Evolutionary conservation across 2,888 invertebrate genomes (phyloP).

Genomic region (Dermolepida albohirtum): DNA sequence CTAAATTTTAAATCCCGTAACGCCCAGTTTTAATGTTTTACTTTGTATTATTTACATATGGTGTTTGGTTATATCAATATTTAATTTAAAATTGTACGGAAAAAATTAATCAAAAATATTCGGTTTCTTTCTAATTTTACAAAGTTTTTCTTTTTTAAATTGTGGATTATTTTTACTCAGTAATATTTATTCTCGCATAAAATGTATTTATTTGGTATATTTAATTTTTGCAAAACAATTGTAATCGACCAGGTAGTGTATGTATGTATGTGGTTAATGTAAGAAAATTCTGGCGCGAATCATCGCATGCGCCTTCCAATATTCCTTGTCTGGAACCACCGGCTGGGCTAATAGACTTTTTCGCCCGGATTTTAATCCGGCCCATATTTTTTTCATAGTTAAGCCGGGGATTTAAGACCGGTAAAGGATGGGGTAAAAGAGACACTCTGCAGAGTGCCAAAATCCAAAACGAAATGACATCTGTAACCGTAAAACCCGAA

Average conservation of each 20-base stretch:
- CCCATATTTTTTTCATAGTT: conserved; percentile 19
- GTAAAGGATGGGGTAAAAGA: neutral
- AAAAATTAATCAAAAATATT: neutral
- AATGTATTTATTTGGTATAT: neutral
- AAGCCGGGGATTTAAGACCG: conserved; percentile 1
- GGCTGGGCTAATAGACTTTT: conserved; percentile 57
- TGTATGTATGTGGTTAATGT: conserved; percentile 8
- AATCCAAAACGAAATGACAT: neutral
- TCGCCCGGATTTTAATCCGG: conserved; percentile 46
- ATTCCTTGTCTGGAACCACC: conserved; percentile 51
- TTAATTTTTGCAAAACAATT: conserved; percentile 10
- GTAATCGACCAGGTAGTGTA: conserved; percentile 35
- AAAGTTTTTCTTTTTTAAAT: too few species aligned
- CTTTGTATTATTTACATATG: neutral
- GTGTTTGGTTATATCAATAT: too few species aligned
- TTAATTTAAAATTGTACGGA: too few species aligned
- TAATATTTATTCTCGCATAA: neutral
- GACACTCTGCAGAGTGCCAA: neutral
- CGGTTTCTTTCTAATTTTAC: neutral
- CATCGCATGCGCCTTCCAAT: conserved; percentile 44
- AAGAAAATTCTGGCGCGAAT: conserved; percentile 41
- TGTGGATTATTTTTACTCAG: neutral
- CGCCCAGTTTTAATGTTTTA: neutral
- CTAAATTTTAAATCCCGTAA: neutral
- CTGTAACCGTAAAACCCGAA: conserved; percentile 3